A percentile compares a stretch with the other conserved stretches of the same genome.
Evolutionary conservation across 23 tunicate species (phyloP).

Genomic region (Ciona savignyi): DNA sequence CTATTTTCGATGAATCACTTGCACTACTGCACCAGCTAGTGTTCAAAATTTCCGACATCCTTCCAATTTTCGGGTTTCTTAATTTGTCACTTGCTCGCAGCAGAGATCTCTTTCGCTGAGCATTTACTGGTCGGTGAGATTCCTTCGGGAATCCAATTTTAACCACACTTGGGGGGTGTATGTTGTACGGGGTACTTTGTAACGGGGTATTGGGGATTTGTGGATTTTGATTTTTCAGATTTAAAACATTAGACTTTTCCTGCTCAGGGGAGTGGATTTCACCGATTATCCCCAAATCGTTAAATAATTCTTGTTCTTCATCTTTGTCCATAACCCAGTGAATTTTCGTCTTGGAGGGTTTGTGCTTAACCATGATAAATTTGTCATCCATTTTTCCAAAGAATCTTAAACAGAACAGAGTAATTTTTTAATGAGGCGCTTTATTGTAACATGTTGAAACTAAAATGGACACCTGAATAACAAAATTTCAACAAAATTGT

Average conservation of each 20-base stretch:
- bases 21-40: neutral
- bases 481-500: too few relatives aligned
- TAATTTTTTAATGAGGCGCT: too few relatives aligned
- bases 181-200: neutral
- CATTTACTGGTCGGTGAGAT: neutral
- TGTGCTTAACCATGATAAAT: neutral
- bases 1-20: neutral
- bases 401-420: too few relatives aligned
- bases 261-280: constrained; percentile 54
- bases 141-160: too few relatives aligned
- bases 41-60: neutral
- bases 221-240: neutral
- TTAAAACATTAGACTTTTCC: neutral
- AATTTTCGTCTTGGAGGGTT: constrained; percentile 14
- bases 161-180: neutral
- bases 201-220: neutral
- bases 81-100: neutral
- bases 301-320: constrained; percentile 50
- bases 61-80: neutral
- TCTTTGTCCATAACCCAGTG: constrained; percentile 55
- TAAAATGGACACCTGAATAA: too few relatives aligned
- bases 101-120: neutral
- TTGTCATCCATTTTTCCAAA: neutral
- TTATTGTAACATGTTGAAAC: too few relatives aligned
- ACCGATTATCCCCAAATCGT: constrained; percentile 89